A percentile compares a stretch with the other conserved stretches of the same genome.
Evolutionary conservation across 1,140 invertebrate genomes (phyloP).

Genomic region (Rhopalosiphum padi): DNA sequence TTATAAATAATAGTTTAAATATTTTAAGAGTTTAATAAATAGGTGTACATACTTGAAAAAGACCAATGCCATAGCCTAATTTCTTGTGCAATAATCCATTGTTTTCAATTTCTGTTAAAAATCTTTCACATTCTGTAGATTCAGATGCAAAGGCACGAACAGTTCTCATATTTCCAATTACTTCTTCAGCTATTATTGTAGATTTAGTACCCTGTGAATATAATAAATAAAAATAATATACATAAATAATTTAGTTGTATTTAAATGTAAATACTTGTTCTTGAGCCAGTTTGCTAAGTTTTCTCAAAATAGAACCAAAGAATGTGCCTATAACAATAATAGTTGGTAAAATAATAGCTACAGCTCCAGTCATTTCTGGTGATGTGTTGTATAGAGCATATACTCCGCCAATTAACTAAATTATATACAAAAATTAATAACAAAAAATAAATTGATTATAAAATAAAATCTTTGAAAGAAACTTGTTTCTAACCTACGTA

Average conservation of each 20-base stretch:
- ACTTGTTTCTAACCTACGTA: slow-evolving; percentile 60
- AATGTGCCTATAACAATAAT: slow-evolving; percentile 80
- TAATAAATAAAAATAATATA: slow-evolving; percentile 19
- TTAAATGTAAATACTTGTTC: slow-evolving; percentile 69
- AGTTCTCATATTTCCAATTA: slow-evolving; percentile 89
- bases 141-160: slow-evolving; percentile 93
- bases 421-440: slow-evolving; percentile 57
- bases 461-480: background rate
- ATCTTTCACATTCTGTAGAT: slow-evolving; percentile 78
- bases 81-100: slow-evolving; percentile 76
- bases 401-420: slow-evolving; percentile 77
- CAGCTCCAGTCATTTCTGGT: slow-evolving; percentile 83
- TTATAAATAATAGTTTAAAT: background rate
- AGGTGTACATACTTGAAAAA: slow-evolving; percentile 73
- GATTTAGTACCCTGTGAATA: slow-evolving; percentile 76
- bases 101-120: slow-evolving; percentile 75
- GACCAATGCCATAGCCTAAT: slow-evolving; percentile 88
- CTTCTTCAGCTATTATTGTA: slow-evolving; percentile 89
- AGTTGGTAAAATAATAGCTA: slow-evolving; percentile 81
- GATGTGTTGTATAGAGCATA: slow-evolving; percentile 83
- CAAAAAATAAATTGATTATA: background rate
- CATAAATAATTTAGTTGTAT: slow-evolving; percentile 11
- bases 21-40: background rate
- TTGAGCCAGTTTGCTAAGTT: slow-evolving; percentile 78
- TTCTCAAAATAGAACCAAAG: slow-evolving; percentile 76